phyloP scores from a whole-genome alignment of 2,113 vertebrate genomes.

The Nestor notabilis region DNA sequence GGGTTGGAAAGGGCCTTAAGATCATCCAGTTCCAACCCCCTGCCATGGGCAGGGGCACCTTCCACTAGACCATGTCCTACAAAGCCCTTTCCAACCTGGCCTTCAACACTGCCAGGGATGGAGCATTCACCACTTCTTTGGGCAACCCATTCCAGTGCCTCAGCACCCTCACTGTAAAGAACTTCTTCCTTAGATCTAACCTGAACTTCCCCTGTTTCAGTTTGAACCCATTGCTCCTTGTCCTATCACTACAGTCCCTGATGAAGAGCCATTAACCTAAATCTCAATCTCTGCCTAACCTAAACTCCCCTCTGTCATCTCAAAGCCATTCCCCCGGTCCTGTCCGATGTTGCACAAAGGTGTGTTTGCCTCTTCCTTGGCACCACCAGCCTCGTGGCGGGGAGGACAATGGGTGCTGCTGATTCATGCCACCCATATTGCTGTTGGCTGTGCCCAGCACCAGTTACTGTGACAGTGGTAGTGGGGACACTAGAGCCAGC shows the following conservation, averaged over 20 bases:
- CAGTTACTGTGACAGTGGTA: accelerated
- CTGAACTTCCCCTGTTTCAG: neutral
- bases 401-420: neutral
- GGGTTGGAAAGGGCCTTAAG: no score
- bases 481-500: neutral
- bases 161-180: neutral
- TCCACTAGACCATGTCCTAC: no score
- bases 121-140: neutral
- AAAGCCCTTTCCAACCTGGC: neutral
- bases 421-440: neutral
- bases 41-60: no score
- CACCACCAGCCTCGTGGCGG: accelerated
- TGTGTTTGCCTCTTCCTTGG: neutral
- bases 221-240: neutral
- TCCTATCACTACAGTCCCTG: neutral
- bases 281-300: no score
- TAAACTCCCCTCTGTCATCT: neutral
- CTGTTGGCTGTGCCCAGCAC: accelerated
- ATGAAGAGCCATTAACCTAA: neutral
- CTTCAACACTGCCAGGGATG: neutral
- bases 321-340: neutral
- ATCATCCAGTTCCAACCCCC: no score
- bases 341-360: neutral
- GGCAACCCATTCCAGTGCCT: neutral
- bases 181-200: neutral